phyloP scores from a whole-genome alignment of 2,888 invertebrate species.

The Rotaria socialis region DNA sequence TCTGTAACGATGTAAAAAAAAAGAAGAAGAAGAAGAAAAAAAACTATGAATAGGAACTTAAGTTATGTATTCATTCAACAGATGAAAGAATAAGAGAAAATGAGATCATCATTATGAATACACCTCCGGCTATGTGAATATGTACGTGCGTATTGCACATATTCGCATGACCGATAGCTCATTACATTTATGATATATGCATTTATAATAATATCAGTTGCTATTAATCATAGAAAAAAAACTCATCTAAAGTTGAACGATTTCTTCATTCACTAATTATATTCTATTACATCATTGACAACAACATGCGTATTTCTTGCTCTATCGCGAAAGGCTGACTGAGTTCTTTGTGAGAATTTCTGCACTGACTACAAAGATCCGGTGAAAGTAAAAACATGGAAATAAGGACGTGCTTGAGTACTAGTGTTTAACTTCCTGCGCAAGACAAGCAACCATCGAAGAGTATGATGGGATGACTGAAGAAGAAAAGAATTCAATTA shows the following conservation, averaged over 20 bases:
- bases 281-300: neutral
- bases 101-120: neutral
- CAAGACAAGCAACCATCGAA: neutral
- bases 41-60: neutral
- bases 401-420: too few species aligned
- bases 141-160: neutral
- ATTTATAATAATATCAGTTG: neutral
- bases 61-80: neutral
- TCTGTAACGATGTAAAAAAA: neutral
- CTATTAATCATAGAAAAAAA: neutral
- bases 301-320: neutral
- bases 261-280: neutral
- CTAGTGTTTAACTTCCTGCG: neutral
- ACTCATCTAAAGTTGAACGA: neutral
- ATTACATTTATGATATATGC: neutral
- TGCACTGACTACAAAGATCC: neutral
- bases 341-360: neutral
- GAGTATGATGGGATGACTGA: neutral
- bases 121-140: neutral
- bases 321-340: neutral
- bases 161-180: neutral
- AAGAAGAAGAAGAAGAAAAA: neutral
- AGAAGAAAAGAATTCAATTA: conserved; percentile 2
- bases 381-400: neutral
- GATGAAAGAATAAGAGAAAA: neutral